A percentile compares a stretch with the other conserved stretches of the same genome.
Conservation (phyloP, 1,140 invertebrate genomes). For the Drosophila subobscura region DNA sequence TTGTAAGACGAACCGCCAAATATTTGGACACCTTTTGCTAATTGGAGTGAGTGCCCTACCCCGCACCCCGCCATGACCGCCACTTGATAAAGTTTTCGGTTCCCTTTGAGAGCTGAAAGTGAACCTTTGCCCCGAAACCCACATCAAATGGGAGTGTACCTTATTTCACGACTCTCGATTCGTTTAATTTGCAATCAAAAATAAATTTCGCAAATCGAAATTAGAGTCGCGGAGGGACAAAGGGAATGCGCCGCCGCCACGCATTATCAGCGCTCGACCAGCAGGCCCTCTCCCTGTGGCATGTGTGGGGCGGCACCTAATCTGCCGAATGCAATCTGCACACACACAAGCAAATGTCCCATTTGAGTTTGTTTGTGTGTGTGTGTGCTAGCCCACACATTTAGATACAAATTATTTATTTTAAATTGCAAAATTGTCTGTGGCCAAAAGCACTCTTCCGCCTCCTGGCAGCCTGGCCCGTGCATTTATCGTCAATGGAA, state of each 20-base stretch:
- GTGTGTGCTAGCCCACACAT: slow-evolving; percentile 12
- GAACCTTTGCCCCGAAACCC: slow-evolving; percentile 30
- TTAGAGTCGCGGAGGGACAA: slow-evolving; percentile 57
- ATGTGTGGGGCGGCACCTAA: slow-evolving; percentile 48
- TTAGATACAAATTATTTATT: slow-evolving; percentile 70
- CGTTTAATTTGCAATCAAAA: slow-evolving; percentile 64
- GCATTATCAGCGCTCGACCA: slow-evolving; percentile 58
- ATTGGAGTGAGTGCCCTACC: too few relatives aligned
- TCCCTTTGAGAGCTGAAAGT: background rate
- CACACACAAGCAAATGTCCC: slow-evolving; percentile 22
- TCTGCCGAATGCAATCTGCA: slow-evolving; percentile 70
- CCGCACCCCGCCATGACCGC: too few relatives aligned
- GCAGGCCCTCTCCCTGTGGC: slow-evolving; percentile 26
- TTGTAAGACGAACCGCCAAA: too few relatives aligned
- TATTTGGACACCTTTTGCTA: too few relatives aligned
- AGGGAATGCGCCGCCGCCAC: slow-evolving; percentile 35
- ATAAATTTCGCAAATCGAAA: slow-evolving; percentile 76
- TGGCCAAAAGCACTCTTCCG: slow-evolving; percentile 70
- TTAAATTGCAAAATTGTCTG: slow-evolving; percentile 80
- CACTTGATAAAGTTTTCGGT: too few relatives aligned
- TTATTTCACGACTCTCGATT: background rate
- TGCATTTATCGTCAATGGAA: slow-evolving; percentile 39
- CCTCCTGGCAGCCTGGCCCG: slow-evolving; percentile 7
- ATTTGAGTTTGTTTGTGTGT: slow-evolving; percentile 13
- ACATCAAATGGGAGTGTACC: slow-evolving; percentile 15